A percentile compares a stretch with the other conserved stretches of the same genome.
These are phyloP conservation scores for Dromococcyx pavoninus DNA, from an alignment of 2,797 vertebrate genomes.

Conservation along the genomic window DNA sequence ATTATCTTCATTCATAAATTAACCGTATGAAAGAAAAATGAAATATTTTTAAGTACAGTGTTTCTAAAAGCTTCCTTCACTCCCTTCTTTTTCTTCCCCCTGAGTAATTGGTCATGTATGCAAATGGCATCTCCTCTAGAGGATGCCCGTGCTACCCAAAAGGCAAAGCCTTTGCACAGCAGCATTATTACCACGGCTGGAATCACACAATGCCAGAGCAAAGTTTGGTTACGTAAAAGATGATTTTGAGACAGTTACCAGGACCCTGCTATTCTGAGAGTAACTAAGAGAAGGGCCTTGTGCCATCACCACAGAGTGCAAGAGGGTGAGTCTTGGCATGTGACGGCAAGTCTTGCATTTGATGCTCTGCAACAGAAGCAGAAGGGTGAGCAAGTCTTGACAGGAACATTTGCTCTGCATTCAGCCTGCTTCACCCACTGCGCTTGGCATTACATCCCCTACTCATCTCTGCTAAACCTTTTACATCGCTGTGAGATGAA, in stretches of 20 bases:
- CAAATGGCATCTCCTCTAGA: background rate
- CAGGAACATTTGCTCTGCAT: fast-evolving
- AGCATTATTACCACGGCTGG: background rate
- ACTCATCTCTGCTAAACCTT: background rate
- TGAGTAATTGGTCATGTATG: fast-evolving
- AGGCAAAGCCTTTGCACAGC: background rate
- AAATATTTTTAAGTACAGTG: background rate
- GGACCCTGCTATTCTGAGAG: fast-evolving
- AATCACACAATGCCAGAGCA: fast-evolving
- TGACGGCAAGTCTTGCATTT: fast-evolving
- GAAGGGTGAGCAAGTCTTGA: background rate
- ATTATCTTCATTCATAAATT: background rate
- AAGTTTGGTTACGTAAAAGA: fast-evolving
- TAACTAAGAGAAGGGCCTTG: background rate
- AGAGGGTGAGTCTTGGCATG: fast-evolving
- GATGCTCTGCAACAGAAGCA: fast-evolving
- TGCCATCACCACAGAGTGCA: background rate
- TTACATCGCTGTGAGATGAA: fast-evolving
- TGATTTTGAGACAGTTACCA: background rate
- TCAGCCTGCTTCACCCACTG: fast-evolving
- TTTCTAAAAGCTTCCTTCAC: background rate
- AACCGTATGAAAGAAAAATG: background rate
- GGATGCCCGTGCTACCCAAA: fast-evolving
- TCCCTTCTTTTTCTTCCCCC: fast-evolving
- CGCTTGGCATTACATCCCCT: background rate